Conservation (phyloP, 2,888 invertebrate genomes). For the Proisotoma minuta region DNA sequence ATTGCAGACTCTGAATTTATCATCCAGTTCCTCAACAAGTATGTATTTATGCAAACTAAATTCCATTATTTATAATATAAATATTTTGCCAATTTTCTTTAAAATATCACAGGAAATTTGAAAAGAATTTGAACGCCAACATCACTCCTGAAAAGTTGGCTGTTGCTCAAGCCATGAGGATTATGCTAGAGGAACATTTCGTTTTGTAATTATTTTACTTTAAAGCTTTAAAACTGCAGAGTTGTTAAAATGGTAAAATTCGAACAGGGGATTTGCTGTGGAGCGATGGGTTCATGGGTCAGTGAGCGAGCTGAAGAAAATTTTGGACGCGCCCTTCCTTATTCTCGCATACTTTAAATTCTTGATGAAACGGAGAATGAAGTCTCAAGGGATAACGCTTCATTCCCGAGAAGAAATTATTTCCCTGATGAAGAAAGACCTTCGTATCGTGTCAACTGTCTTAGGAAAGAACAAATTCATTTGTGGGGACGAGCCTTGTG, state of each 20-base stretch:
- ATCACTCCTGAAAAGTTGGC: slow-evolving; percentile 49
- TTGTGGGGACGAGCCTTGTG: slow-evolving; percentile 40
- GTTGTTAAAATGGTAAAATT: too few relatives aligned
- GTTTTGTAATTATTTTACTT: too few relatives aligned
- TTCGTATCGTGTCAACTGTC: slow-evolving; percentile 32
- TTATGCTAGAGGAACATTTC: slow-evolving; percentile 51
- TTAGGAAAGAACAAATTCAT: slow-evolving; percentile 40
- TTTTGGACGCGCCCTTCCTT: slow-evolving; percentile 9
- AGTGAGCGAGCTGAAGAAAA: not conserved
- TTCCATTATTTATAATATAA: too few relatives aligned
- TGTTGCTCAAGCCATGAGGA: slow-evolving; percentile 49
- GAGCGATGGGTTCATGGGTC: slow-evolving; percentile 24
- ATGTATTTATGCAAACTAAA: slow-evolving; percentile 5
- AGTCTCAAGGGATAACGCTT: slow-evolving; percentile 36
- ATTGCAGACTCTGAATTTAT: slow-evolving; percentile 35
- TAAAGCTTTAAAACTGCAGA: too few relatives aligned
- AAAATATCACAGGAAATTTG: slow-evolving; percentile 47
- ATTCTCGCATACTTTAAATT: not conserved
- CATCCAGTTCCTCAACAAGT: slow-evolving; percentile 30
- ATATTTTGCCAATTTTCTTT: too few relatives aligned
- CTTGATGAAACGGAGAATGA: slow-evolving; percentile 7
- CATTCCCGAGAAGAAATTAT: slow-evolving; percentile 34
- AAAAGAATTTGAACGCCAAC: slow-evolving; percentile 48
- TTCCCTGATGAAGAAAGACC: slow-evolving; percentile 24
- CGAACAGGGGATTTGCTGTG: slow-evolving; percentile 18